Evolutionary conservation across 2,113 vertebrate genomes (phyloP).

Genomic region (Otus sunia): DNA sequence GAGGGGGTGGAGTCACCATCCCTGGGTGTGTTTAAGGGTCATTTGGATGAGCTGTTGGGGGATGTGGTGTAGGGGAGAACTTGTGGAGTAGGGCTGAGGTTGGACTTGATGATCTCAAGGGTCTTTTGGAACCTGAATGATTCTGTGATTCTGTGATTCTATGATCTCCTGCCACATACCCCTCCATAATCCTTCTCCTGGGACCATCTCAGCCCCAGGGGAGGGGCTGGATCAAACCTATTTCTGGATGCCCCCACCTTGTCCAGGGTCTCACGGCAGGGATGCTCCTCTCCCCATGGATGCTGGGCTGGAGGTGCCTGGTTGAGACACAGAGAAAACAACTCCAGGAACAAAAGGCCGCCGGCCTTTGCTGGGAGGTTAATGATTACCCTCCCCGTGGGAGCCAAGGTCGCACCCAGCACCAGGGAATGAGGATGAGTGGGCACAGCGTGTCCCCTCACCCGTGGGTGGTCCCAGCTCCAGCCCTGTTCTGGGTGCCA

Average conservation of each 20-base stretch:
- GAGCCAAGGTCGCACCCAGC: not conserved
- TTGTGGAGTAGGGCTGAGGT: no score
- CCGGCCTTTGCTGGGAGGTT: not conserved
- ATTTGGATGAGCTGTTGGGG: no score
- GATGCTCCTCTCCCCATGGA: not conserved
- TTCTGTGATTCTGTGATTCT: no score
- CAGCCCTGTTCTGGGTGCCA: not conserved
- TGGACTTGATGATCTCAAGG: no score
- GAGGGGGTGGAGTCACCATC: no score
- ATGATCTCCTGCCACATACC: not conserved
- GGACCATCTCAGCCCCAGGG: rapidly evolving
- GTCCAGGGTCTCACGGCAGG: rapidly evolving
- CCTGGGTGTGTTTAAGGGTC: no score
- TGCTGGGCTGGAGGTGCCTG: not conserved
- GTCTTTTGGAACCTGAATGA: no score
- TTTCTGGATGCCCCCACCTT: not conserved
- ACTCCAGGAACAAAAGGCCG: not conserved
- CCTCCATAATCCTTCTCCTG: not conserved
- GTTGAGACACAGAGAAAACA: rapidly evolving
- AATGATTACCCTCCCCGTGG: not conserved
- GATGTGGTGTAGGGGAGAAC: no score
- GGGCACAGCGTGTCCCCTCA: rapidly evolving
- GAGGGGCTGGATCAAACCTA: not conserved
- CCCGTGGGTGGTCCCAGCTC: not conserved
- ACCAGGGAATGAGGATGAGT: not conserved